These are phyloP conservation scores for Limenitis arthemis DNA, from an alignment of 2,888 invertebrate species.

Conservation along the genomic window DNA sequence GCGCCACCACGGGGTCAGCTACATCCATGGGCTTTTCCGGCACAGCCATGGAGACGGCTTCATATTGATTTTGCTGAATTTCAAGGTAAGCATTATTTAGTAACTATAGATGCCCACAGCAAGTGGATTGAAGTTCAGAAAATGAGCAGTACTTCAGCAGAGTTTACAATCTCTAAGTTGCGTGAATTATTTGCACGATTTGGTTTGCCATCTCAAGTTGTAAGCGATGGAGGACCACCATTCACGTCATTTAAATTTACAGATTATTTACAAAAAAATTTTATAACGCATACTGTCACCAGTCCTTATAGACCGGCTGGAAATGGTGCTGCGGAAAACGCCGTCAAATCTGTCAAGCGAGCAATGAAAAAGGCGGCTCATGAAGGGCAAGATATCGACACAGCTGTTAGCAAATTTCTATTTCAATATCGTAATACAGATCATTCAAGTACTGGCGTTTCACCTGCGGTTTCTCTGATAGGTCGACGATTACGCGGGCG, in stretches of 20 bases:
- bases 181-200: too few species aligned
- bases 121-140: too few species aligned
- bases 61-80: neutral
- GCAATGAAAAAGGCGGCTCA: neutral
- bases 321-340: neutral
- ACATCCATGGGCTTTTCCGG: neutral
- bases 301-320: neutral
- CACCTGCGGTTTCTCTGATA: too few species aligned
- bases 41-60: conserved; percentile 10
- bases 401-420: neutral
- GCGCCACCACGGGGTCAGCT: conserved; percentile 17
- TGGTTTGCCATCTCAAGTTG: too few species aligned
- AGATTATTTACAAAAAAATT: neutral
- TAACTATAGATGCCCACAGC: too few species aligned
- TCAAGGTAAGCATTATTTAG: neutral
- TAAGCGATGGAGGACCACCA: too few species aligned
- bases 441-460: too few species aligned
- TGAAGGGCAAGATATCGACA: neutral
- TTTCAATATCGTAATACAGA: too few species aligned
- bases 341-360: neutral
- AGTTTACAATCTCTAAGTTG: too few species aligned
- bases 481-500: too few species aligned
- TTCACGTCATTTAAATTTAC: neutral
- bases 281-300: too few species aligned
- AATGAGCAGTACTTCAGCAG: too few species aligned